Percentiles rank a stretch among this genome's conserved stretches.
Conservation (phyloP, 2,113 vertebrate genomes). For the Macrotus californicus region DNA sequence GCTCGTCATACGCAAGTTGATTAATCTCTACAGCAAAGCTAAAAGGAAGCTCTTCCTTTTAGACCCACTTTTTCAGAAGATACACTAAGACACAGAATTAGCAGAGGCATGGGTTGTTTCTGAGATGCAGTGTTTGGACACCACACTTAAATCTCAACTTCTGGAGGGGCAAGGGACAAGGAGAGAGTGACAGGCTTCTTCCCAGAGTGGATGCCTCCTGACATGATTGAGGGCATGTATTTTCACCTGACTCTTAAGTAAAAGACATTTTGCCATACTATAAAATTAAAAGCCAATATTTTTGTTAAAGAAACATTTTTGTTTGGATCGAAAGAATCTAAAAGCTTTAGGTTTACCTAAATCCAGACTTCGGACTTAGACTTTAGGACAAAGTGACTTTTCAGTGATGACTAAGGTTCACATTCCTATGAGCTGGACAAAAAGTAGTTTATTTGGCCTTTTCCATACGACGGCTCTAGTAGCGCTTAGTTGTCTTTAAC, state of each 20-base stretch:
- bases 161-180: neutral
- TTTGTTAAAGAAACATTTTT: neutral
- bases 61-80: neutral
- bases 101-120: neutral
- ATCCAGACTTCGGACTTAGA: neutral
- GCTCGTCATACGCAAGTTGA: neutral
- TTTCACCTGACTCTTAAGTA: neutral
- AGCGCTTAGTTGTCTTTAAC: too few relatives aligned
- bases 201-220: too few relatives aligned
- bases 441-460: too few relatives aligned
- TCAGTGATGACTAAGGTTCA: neutral
- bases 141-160: neutral
- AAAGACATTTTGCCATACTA: neutral
- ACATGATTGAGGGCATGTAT: neutral
- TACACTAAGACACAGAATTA: neutral
- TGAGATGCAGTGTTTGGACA: neutral
- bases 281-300: neutral
- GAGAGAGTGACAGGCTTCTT: rapidly evolving
- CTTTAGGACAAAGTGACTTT: neutral
- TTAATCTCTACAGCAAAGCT: neutral
- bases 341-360: neutral
- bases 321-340: neutral
- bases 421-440: neutral
- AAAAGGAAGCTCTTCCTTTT: neutral
- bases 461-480: too few relatives aligned